Base-by-base conservation (phyloP, 1,140 invertebrate genomes). In the Dendroctonus valens region DNA sequence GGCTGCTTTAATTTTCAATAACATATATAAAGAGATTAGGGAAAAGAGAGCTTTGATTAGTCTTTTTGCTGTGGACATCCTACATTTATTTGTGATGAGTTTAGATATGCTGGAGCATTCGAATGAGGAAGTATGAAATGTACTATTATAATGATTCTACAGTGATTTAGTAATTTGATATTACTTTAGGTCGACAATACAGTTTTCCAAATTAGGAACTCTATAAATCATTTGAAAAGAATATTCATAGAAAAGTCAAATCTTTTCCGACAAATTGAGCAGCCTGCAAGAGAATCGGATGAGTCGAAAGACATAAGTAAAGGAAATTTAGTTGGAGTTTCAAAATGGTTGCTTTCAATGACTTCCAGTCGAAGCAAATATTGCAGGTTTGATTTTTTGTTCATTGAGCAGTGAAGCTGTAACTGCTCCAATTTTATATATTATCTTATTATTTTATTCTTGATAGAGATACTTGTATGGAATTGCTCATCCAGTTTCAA, bases 1-100 rank as follows among this genome's bases (percentile, higher is more conserved):
- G 40, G 87, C 88, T 4, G 85, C 86, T 7, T 74, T 90, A 9
- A 87, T 85, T 11, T 90, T 91, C 68, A 91, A 91, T 75, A 84
- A 85, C 74, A 81, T 91, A 15, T 89, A 90, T 73, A 76, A 64
- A 39, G 79, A 85, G 40, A 74, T 89, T 41, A 69, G 86, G 53
- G 84, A 90, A 73, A 79, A 87, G 63, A 75, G 82, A 9, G 53
- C 77, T 0, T 78, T 86, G 50, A 75, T 89, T 3, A 81, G 85
- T 65, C 77, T 76, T 6, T 90, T 85, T 77, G 87, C 84, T 74
- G 74, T 91, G 14, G 82, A 89, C 68, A 78, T 90, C 14, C 75
- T 90, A 0, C 82, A 84, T 58, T 81, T 82, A 62, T 87, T 90
- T 75, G 77, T 90, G 0, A 26, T 9, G 6, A 64, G 69, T 51